Base-by-base conservation (phyloP, 92 coral and sea anemone species). In the Palythoa heliodiscus region DNA sequence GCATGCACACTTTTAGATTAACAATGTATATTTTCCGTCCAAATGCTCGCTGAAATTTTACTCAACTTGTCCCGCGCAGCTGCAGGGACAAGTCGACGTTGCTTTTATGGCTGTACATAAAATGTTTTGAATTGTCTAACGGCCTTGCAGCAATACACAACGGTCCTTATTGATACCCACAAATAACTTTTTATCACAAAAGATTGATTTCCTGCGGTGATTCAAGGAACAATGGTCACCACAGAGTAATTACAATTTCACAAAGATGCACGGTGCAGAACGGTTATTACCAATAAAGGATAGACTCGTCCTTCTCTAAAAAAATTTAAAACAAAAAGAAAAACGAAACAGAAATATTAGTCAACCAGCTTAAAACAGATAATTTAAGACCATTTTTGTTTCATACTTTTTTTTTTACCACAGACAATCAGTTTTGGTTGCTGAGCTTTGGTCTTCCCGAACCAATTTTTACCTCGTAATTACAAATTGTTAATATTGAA, bases 151-250 rank as follows among this genome's bases (percentile, higher is more conserved):
- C 3, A 47, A 24, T 63, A 80, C 69, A 43, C 71, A 39, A 29
- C 38, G 70, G 52, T 19, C 29, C 71, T 7, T 20, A 54, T 76
- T 80, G 73, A 66, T 43, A 43, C 50, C 9, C 9, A 43, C 50
- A 5, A 8, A 43, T 64, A 60, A 47, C 70, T 64, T 64, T 50
- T 23, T 80, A 80, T 64, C 74, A 48, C 58, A 17, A 9, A 16
- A 13, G 14, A 70, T 69, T 67, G 66, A 80, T 80, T 80, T 80
- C 84, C 84, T 66, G 84, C 12, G 7, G 37, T 66, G 57, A 16
- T 37, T n/a, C 73, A 66, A 23, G 66, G 14, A 22, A 80, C 84
- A 64, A 63, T 23, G 43, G 20, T 23, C 11, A 6, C 58, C 35
- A 80, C 60, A 48, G 48, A 0, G 53, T 35, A 43, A 64, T 64